Evolutionary conservation across 1,140 invertebrate genomes (phyloP).

Genomic region (Lepidostoma basale): DNA sequence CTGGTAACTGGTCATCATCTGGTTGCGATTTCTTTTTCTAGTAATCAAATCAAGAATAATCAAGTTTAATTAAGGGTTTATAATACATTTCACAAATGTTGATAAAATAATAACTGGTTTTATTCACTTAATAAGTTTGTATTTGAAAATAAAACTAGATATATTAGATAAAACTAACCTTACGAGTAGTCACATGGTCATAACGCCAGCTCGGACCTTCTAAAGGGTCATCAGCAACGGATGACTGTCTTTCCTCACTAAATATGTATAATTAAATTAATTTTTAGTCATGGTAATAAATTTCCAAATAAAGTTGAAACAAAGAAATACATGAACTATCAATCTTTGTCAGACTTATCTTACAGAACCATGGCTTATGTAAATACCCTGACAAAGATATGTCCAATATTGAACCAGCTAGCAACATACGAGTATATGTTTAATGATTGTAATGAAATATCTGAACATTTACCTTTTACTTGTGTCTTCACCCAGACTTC

Average conservation of each 20-base stretch:
- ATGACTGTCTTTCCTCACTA: not conserved
- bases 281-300: too few species aligned
- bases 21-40: constrained; percentile 25
- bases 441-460: not conserved
- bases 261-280: too few species aligned
- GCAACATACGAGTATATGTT: not conserved
- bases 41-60: not conserved
- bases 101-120: not conserved
- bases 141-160: not conserved
- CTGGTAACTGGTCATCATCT: constrained; percentile 30
- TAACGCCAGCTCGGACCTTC: constrained; percentile 41
- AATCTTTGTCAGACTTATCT: too few species aligned
- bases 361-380: too few species aligned
- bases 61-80: not conserved
- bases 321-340: too few species aligned
- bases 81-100: not conserved
- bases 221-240: constrained; percentile 34
- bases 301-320: too few species aligned
- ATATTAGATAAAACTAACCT: constrained; percentile 10
- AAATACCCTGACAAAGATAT: too few species aligned
- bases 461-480: constrained; percentile 5
- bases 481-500: constrained; percentile 1
- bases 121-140: not conserved
- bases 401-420: too few species aligned
- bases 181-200: constrained; percentile 22